phyloP scores from a whole-genome alignment of 2,797 vertebrate genomes.

The Syngnathus acus region DNA sequence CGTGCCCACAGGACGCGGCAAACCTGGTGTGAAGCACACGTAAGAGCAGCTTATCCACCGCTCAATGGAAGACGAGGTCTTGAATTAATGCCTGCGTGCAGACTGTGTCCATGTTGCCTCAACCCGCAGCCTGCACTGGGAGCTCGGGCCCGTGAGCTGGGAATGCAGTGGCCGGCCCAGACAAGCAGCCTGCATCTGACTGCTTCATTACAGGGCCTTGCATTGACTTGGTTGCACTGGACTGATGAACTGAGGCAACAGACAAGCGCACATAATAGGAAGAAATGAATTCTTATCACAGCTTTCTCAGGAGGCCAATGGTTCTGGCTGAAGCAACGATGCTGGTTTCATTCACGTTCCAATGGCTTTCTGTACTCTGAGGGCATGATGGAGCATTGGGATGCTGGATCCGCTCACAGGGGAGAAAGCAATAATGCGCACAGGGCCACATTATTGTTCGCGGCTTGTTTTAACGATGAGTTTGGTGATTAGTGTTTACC shows the following conservation, averaged over 20 bases:
- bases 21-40: conserved; percentile 40
- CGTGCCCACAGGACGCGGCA: conserved; percentile 41
- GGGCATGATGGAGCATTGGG: conserved; percentile 46
- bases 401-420: conserved; percentile 48
- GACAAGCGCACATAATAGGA: conserved; percentile 86
- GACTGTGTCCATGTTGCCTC: conserved; percentile 43
- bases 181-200: conserved; percentile 80
- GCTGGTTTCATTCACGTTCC: conserved; percentile 36
- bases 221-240: conserved; percentile 81
- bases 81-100: conserved; percentile 62
- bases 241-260: conserved; percentile 89
- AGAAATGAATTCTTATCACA: conserved; percentile 91
- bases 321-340: conserved; percentile 58
- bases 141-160: conserved; percentile 52
- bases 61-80: conserved; percentile 62
- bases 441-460: conserved; percentile 47
- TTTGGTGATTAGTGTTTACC: conserved; percentile 62
- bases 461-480: conserved; percentile 64
- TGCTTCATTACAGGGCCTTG: conserved; percentile 80
- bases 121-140: conserved; percentile 41
- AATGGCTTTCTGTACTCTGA: conserved; percentile 33
- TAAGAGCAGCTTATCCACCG: conserved; percentile 51
- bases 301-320: conserved; percentile 71
- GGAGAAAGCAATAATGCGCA: conserved; percentile 40
- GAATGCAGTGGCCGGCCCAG: conserved; percentile 62